phyloP scores from a whole-genome alignment of 2,113 vertebrate genomes.

The Zeus faber region DNA sequence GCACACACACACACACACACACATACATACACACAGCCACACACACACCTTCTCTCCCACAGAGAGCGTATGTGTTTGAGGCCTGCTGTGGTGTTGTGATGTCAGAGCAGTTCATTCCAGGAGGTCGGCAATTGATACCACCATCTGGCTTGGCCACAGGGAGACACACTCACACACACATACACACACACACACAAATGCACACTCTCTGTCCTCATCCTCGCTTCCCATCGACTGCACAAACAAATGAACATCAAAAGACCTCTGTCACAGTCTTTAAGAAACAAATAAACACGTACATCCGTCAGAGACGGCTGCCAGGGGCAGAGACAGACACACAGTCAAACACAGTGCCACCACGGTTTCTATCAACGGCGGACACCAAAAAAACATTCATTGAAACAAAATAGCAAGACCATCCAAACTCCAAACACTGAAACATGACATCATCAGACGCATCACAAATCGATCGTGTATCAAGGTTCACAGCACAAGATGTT shows the following conservation, averaged over 20 bases:
- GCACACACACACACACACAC: constrained; percentile 7
- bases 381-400: constrained; percentile 7
- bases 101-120: constrained; percentile 28
- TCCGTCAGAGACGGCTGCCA: constrained; percentile 2
- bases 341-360: neutral
- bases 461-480: too few species aligned
- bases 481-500: too few species aligned
- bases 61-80: neutral
- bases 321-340: constrained; percentile 4
- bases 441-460: too few species aligned
- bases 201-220: constrained; percentile 2
- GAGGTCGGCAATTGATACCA: constrained; percentile 32
- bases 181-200: constrained; percentile 12
- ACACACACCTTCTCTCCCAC: constrained; percentile 2
- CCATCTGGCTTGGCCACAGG: constrained; percentile 43
- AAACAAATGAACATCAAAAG: constrained; percentile 3
- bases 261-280: too few species aligned
- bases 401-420: neutral
- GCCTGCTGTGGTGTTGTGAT: constrained; percentile 7
- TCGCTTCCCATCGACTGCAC: neutral
- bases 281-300: constrained; percentile 1
- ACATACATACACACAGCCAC: constrained; percentile 5
- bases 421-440: too few species aligned
- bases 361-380: constrained; percentile 15
- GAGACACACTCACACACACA: constrained; percentile 12